Conservation (phyloP, 2,888 invertebrate species). For the Myathropa florea region DNA sequence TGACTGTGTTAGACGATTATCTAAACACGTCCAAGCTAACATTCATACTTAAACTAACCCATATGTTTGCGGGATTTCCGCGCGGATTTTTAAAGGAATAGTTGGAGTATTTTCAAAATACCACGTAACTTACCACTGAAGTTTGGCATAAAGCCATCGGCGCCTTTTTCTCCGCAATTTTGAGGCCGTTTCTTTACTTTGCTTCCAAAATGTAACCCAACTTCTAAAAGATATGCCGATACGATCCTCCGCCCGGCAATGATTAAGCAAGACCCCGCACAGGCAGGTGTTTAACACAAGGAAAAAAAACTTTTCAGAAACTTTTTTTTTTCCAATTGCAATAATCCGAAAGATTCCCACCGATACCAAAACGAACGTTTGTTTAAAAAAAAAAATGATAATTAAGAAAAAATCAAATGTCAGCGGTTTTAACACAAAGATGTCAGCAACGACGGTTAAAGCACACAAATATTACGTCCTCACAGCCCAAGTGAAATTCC, state of each 20-base stretch:
- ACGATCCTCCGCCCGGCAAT: slow-evolving; percentile 25
- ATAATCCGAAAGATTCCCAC: not conserved
- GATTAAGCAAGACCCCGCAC: not conserved
- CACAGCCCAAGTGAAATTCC: slow-evolving; percentile 50
- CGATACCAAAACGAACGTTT: not conserved
- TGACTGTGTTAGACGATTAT: not conserved
- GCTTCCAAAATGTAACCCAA: not conserved
- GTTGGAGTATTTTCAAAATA: not conserved
- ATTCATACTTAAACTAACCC: not conserved
- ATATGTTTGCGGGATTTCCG: not conserved
- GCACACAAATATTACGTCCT: slow-evolving; percentile 46
- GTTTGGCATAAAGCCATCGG: slow-evolving; percentile 87
- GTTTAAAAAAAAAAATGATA: not conserved
- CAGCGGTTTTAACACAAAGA: slow-evolving; percentile 54
- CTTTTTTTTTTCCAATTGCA: not conserved
- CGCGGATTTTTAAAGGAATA: not conserved
- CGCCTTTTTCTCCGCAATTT: slow-evolving; percentile 79
- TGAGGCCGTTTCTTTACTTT: slow-evolving; percentile 73
- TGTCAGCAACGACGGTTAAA: slow-evolving; percentile 29
- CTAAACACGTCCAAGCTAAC: not conserved
- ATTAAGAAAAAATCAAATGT: slow-evolving; percentile 39
- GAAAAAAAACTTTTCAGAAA: not conserved
- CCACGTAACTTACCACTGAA: slow-evolving; percentile 83
- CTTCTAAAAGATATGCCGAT: not conserved
- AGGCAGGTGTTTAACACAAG: not conserved